Base-by-base conservation (phyloP, 1,140 invertebrate genomes). In the Anastrepha ludens region DNA sequence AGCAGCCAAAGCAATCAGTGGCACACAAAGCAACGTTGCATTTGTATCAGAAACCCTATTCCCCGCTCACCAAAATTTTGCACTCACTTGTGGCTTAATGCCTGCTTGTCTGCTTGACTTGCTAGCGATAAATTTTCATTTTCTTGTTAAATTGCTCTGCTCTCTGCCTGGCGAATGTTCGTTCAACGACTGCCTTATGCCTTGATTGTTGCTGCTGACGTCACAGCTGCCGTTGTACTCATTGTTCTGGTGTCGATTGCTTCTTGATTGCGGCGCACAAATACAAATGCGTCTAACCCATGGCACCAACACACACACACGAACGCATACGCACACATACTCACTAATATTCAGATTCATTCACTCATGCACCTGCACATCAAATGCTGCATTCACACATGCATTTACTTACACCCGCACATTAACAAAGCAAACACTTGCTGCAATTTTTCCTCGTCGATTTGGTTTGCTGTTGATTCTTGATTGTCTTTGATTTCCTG, bases 101-200 rank as follows among this genome's bases (percentile, higher is more conserved):
- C 74, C 86, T 87, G 85, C 81, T 91, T 91, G 89, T 91, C 90
- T 91, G 90, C 47, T 81, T 81, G 74, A 92, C 90, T 92, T 92
- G 90, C 90, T 90, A 90, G 90, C 91, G 91, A 92, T 92, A 92
- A 92, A 92, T 92, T 92, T 92, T 90, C 91, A 92, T 92, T 92
- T 92, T 92, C 91, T 92, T 92, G 90, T 90, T 88, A 91, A 91
- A 91, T 91, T 90, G 90, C 88, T 89, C 89, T 81, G 50, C 74
- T 58, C 74, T 81, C 67, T 81, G 47, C 47, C 55, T 81, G 3
- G 29, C 11, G 5, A 17, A 13, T 62, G 60, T 67, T 20, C 7
- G 64, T 11, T 4, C 29, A 39, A 15, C 20, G 29, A 29, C 29
- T 29, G 29, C 78, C 85, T 50, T 81, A 85, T 87, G 86, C 86